Percentiles rank a stretch among this genome's conserved stretches.
phyloP scores from a whole-genome alignment of 2,113 vertebrate species.

The Pelvicachromis taeniatus region DNA sequence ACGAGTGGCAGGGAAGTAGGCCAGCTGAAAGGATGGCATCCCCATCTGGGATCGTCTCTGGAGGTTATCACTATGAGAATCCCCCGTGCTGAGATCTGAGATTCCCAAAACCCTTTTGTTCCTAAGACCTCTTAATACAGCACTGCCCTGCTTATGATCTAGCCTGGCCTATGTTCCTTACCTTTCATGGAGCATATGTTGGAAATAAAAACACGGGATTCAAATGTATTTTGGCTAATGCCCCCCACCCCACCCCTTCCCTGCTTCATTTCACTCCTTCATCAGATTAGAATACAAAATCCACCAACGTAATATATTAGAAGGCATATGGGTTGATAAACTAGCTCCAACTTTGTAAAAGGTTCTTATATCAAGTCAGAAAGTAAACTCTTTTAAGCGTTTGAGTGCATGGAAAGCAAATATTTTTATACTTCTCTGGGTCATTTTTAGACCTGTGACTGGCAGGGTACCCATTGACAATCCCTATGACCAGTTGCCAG shows the following conservation, averaged over 20 bases:
- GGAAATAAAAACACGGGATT: neutral
- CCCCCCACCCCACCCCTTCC: neutral
- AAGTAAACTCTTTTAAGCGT: neutral
- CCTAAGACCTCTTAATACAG: neutral
- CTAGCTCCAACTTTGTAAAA: neutral
- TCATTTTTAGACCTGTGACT: neutral
- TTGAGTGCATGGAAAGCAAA: neutral
- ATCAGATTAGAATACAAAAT: neutral
- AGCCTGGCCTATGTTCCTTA: neutral
- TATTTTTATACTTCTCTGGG: neutral
- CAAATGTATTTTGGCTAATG: neutral
- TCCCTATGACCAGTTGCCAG: neutral
- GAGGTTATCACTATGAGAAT: constrained; percentile 31
- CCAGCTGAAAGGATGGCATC: constrained; percentile 47
- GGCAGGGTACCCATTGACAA: neutral
- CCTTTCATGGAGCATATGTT: constrained; percentile 11
- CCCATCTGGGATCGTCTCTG: constrained; percentile 58
- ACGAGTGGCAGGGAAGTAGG: constrained; percentile 54
- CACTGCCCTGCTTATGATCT: constrained; percentile 11
- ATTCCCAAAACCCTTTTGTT: constrained; percentile 2
- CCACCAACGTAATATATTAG: neutral
- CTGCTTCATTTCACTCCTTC: neutral
- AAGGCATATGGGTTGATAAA: neutral
- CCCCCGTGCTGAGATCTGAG: neutral
- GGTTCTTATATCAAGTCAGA: neutral